phyloP scores from a whole-genome alignment of 2,888 invertebrate genomes.

The Crossocerus cetratus region DNA sequence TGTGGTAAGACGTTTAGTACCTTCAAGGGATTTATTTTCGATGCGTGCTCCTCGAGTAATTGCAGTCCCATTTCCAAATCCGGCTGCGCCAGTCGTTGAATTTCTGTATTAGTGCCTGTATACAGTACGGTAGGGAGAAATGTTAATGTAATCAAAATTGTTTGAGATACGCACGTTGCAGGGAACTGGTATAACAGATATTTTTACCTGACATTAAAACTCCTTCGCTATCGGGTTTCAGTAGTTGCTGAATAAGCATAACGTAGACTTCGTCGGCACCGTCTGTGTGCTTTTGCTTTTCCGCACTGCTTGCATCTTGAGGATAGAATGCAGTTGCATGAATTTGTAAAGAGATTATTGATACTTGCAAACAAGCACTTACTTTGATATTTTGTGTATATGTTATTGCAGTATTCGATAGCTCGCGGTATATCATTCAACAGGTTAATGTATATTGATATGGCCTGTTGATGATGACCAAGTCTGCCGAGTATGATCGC shows the following conservation, averaged over 20 bases:
- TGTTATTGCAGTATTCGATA: conserved; percentile 88
- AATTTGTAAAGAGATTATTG: background rate
- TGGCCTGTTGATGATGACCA: conserved; percentile 93
- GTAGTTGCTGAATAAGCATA: conserved; percentile 79
- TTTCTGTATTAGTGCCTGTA: conserved; percentile 67
- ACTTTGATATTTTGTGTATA: conserved; percentile 78
- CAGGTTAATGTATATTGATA: conserved; percentile 94
- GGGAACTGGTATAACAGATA: too few species aligned
- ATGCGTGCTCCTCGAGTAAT: conserved; percentile 90
- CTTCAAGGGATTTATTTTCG: conserved; percentile 89
- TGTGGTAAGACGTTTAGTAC: conserved; percentile 89
- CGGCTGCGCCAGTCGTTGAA: conserved; percentile 81
- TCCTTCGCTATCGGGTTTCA: conserved; percentile 75
- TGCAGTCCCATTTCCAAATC: conserved; percentile 89
- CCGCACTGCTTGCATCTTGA: conserved; percentile 61
- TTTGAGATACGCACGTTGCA: too few species aligned
- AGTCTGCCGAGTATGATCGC: conserved; percentile 95
- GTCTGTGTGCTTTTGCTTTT: conserved; percentile 65
- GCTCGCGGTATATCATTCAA: conserved; percentile 90
- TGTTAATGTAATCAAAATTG: background rate
- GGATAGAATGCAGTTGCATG: conserved; percentile 7
- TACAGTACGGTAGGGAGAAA: background rate
- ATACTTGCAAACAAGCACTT: conserved; percentile 36
- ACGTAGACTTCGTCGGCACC: conserved; percentile 79
- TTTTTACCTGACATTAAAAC: conserved; percentile 62